These are phyloP conservation scores for Trematocara variabile DNA, from an alignment of 2,113 vertebrate species.

Conservation along the genomic window DNA sequence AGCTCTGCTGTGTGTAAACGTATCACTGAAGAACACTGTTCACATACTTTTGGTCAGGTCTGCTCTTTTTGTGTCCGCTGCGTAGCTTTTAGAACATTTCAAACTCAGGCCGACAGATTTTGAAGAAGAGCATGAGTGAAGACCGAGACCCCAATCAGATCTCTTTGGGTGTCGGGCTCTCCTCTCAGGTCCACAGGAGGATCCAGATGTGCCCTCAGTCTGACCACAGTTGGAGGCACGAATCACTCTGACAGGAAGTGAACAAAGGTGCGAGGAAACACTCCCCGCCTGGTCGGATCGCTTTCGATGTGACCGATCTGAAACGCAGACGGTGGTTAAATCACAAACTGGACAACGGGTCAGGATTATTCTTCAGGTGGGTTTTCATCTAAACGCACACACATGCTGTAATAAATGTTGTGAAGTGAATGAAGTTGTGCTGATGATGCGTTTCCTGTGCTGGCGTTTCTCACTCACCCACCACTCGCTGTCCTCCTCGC, in stretches of 20 bases:
- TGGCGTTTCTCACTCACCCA: constrained; percentile 82
- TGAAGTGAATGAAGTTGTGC: not conserved
- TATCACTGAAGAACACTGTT: not conserved
- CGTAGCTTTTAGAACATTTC: not conserved
- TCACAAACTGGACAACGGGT: not conserved
- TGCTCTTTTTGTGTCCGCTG: not conserved
- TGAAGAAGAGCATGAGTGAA: not conserved
- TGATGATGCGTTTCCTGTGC: not conserved
- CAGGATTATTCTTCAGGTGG: not conserved
- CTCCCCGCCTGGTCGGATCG: constrained; percentile 84
- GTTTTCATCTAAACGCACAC: not conserved
- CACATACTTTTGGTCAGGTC: not conserved
- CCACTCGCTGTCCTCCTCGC: constrained; percentile 95
- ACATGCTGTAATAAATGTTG: not conserved
- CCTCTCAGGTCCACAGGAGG: not conserved
- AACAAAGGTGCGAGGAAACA: constrained; percentile 92
- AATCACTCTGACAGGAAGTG: constrained; percentile 89
- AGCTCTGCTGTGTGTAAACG: not conserved
- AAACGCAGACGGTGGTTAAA: not conserved
- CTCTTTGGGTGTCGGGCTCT: not conserved
- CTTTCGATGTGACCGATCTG: constrained; percentile 92
- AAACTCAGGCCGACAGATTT: not conserved
- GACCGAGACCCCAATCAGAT: not conserved
- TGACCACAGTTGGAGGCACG: not conserved
- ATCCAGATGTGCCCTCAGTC: not conserved